Conservation (phyloP, 2,888 invertebrate genomes). For the Dicyrtomina minuta region DNA sequence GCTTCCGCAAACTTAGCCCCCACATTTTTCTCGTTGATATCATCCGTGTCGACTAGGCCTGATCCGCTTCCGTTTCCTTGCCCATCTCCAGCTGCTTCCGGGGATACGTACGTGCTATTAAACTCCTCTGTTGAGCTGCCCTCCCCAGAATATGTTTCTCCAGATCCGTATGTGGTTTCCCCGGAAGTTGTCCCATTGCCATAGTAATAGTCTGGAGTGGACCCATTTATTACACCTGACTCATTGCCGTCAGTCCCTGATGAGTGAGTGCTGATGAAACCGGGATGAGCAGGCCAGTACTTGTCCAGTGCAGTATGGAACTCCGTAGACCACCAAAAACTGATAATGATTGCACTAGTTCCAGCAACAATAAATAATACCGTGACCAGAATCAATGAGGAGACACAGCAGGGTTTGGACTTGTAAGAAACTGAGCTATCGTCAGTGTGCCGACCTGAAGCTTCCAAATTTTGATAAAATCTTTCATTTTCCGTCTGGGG, state of each 20-base stretch:
- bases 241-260: background rate
- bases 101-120: constrained; percentile 13
- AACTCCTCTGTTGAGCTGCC: constrained; percentile 21
- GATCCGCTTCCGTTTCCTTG: background rate
- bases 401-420: constrained; percentile 4
- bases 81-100: background rate
- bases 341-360: constrained; percentile 30
- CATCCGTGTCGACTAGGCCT: background rate
- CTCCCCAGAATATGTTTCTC: background rate
- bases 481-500: constrained; percentile 3
- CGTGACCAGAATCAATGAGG: constrained; percentile 22
- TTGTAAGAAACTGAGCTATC: background rate
- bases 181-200: background rate
- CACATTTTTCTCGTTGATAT: constrained; percentile 19
- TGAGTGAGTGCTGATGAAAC: background rate
- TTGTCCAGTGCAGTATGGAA: constrained; percentile 24
- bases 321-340: constrained; percentile 38
- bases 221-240: background rate
- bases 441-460: too few species aligned
- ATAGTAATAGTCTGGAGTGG: background rate
- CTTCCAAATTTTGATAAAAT: too few species aligned
- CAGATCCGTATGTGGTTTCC: background rate
- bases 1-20: constrained; percentile 39
- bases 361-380: constrained; percentile 38
- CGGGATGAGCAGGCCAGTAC: constrained; percentile 9